Base-by-base conservation (phyloP, 2,797 vertebrate species). In the Urophycis tenuis region DNA sequence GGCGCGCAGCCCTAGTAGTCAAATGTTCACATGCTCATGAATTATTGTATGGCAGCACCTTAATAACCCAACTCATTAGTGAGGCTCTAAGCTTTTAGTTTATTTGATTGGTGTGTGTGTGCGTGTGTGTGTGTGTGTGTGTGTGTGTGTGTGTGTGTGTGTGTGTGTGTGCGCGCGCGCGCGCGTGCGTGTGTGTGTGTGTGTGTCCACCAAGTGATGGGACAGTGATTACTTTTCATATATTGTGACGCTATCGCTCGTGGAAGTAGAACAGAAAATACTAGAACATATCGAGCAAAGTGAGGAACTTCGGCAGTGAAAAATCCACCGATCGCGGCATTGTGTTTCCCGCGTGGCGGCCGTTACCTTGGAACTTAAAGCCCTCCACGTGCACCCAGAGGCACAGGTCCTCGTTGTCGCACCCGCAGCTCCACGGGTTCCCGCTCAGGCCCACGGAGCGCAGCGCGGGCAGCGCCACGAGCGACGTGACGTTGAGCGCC, bases 341-440 rank as follows among this genome's bases (percentile, higher is more conserved):
- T n/a, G n/a, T 60, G 7, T 60, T 7, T 22, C 3, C 45, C 19
- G 1, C 8, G 33, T 5, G 15, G 30, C 32, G 19, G 31, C 14
- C 32, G 17, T 93, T 84, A 98, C 96, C 96, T 96, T 95, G 93
- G 81, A 96, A 94, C 86, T 92, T 92, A 88, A 94, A 82, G 32
- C 89, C 87, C 84, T 93, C 92, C 77, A 94, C 87, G 79, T 92
- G 91, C 77, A 96, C 91, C 95, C 95, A 95, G 79, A 93, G 85
- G 74, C 93, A 88, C 71, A 98, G 94, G 70, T 94, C 93, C 89
- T 95, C 88, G 82, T 94, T 92, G 60, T 93, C 93, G 80, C 96
- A 98, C 84, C 93, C 94, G 86, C 96, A 98, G 74, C 90, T 93
- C 96, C 96, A 97, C 11, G 92, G 94, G 88, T 97, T 98, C 71